A percentile compares a stretch with the other conserved stretches of the same genome.
Conservation (phyloP, 1,140 invertebrate species). For the Pseudomyrmex pallidus region DNA sequence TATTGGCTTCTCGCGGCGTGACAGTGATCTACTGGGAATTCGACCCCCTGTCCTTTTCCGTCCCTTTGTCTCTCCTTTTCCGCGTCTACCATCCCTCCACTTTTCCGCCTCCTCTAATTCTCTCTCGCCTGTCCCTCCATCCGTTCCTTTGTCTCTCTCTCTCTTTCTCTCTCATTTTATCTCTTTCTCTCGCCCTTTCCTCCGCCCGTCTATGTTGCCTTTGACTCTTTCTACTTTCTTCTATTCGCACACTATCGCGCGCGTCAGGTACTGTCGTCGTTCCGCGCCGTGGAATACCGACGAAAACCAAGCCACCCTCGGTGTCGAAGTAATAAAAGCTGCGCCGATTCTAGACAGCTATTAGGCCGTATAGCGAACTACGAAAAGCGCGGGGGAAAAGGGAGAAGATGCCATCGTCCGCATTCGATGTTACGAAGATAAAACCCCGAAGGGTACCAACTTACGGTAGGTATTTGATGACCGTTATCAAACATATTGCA, state of each 20-base stretch:
- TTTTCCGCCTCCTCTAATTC: slow-evolving; percentile 54
- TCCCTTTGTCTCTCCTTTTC: slow-evolving; percentile 68
- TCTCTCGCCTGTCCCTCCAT: slow-evolving; percentile 64
- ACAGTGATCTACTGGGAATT: slow-evolving; percentile 85
- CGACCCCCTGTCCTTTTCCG: slow-evolving; percentile 78
- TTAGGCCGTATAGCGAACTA: slow-evolving; percentile 48
- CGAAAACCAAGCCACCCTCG: slow-evolving; percentile 65
- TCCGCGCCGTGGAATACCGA: slow-evolving; percentile 34
- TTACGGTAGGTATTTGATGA: slow-evolving; percentile 16
- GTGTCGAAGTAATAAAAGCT: slow-evolving; percentile 82
- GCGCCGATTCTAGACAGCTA: slow-evolving; percentile 60
- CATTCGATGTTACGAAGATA: slow-evolving; percentile 31
- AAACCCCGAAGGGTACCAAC: slow-evolving; percentile 47
- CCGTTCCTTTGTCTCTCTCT: slow-evolving; percentile 60
- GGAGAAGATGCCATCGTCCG: slow-evolving; percentile 19
- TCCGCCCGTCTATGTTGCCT: slow-evolving; percentile 13
- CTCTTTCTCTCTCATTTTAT: slow-evolving; percentile 42
- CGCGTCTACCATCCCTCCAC: slow-evolving; percentile 49
- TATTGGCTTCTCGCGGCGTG: slow-evolving; percentile 84
- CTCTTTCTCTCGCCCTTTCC: slow-evolving; percentile 3
- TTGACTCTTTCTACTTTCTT: slow-evolving; percentile 47
- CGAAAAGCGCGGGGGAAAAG: neutral
- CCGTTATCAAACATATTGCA: slow-evolving; percentile 54
- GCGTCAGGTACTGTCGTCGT: slow-evolving; percentile 8
- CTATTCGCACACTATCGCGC: slow-evolving; percentile 23